These are phyloP conservation scores for Silurus lanzhouensis DNA, from an alignment of 2,797 vertebrate genomes.

Conservation along the genomic window DNA sequence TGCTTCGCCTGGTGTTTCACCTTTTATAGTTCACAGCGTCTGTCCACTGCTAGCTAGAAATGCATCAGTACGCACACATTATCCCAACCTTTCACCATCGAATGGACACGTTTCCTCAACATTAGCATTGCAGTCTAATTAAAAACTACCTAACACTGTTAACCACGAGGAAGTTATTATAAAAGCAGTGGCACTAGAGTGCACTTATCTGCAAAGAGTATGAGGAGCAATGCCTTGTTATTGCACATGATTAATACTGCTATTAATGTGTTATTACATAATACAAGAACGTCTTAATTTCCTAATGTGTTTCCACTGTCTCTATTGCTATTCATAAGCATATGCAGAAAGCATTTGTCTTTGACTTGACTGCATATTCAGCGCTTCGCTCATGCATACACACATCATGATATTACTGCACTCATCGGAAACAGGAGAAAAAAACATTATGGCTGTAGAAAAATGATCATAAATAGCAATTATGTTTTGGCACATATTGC, in stretches of 20 bases:
- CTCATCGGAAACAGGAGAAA: background rate
- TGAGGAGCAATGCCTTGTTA: background rate
- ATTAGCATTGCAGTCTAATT: constrained; percentile 68
- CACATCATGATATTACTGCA: background rate
- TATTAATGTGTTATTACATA: background rate
- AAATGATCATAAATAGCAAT: constrained; percentile 1
- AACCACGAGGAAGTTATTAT: constrained; percentile 75
- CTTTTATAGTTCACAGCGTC: background rate
- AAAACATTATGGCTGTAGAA: background rate
- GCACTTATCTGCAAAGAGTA: background rate
- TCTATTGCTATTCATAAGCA: background rate
- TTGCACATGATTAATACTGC: background rate
- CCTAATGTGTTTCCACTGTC: background rate
- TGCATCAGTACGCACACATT: constrained; percentile 46
- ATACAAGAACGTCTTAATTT: background rate
- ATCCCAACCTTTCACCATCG: constrained; percentile 26
- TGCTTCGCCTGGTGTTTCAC: constrained; percentile 8
- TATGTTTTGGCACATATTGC: background rate
- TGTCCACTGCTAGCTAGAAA: background rate
- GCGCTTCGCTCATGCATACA: background rate
- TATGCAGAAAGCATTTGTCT: background rate
- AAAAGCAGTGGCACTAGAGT: constrained; percentile 70
- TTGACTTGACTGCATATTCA: background rate
- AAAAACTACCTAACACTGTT: constrained; percentile 71
- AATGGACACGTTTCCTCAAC: constrained; percentile 61